Percentiles rank a stretch among this genome's conserved stretches.
Conservation (phyloP, 1,140 invertebrate species). For the Bombus polaris region DNA sequence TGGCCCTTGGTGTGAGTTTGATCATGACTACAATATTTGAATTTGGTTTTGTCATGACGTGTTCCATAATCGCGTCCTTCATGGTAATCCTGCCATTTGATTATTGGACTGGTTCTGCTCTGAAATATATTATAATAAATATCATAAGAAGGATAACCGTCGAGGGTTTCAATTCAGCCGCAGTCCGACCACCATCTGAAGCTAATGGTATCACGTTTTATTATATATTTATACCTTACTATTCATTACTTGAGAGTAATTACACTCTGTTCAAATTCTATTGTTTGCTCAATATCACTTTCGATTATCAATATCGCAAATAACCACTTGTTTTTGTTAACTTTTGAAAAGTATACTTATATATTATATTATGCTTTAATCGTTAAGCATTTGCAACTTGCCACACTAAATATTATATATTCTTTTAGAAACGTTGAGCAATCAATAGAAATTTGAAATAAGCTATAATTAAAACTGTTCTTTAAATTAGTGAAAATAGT, state of each 20-base stretch:
- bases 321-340: too few relatives aligned
- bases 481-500: too few relatives aligned
- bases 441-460: too few relatives aligned
- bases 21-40: slow-evolving; percentile 73
- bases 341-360: too few relatives aligned
- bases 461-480: too few relatives aligned
- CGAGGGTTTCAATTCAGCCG: slow-evolving; percentile 84
- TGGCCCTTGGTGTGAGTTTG: slow-evolving; percentile 79
- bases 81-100: slow-evolving; percentile 85
- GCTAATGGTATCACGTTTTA: slow-evolving; percentile 82
- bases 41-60: slow-evolving; percentile 66
- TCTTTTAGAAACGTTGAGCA: too few relatives aligned
- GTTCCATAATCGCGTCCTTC: slow-evolving; percentile 86
- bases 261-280: not conserved
- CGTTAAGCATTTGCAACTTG: too few relatives aligned
- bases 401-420: too few relatives aligned
- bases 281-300: not conserved
- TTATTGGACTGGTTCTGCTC: slow-evolving; percentile 85
- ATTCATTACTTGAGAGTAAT: not conserved
- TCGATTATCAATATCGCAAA: too few relatives aligned
- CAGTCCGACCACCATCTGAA: slow-evolving; percentile 86
- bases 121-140: slow-evolving; percentile 89
- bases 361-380: too few relatives aligned
- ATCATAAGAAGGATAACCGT: slow-evolving; percentile 85
- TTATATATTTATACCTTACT: not conserved